phyloP scores from a whole-genome alignment of 2,888 invertebrate genomes.

The Rotaria sp. region DNA sequence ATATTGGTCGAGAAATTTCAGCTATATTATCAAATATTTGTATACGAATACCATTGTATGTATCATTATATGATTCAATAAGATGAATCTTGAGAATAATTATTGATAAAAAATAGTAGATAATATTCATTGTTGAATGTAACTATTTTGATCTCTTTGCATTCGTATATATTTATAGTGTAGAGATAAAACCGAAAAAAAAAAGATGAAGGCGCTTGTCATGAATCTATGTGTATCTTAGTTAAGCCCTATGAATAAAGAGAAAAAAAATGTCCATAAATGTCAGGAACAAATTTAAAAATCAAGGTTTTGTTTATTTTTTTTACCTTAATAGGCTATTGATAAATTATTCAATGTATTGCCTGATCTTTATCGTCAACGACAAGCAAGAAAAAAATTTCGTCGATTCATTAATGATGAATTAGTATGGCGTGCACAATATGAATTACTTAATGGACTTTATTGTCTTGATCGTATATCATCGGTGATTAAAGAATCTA shows the following conservation, averaged over 20 bases:
- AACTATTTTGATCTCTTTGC: not conserved
- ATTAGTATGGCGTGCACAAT: constrained; percentile 33
- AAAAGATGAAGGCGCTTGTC: not conserved
- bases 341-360: constrained; percentile 34
- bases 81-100: not conserved
- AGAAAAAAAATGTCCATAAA: not conserved
- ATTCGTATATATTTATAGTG: not conserved
- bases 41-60: not conserved
- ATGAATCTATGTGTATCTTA: not conserved
- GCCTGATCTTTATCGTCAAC: constrained; percentile 35
- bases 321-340: constrained; percentile 31
- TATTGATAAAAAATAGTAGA: not conserved
- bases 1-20: not conserved
- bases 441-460: constrained; percentile 13
- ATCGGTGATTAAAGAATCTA: not conserved
- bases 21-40: not conserved
- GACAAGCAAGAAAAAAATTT: constrained; percentile 32
- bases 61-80: not conserved
- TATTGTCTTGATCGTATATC: not conserved
- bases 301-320: not conserved
- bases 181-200: not conserved
- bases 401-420: constrained; percentile 34
- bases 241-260: not conserved
- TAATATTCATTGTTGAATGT: not conserved
- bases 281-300: not conserved